Base-by-base conservation (phyloP, 1,140 invertebrate genomes). In the Scaptodrosophila lebanonensis region DNA sequence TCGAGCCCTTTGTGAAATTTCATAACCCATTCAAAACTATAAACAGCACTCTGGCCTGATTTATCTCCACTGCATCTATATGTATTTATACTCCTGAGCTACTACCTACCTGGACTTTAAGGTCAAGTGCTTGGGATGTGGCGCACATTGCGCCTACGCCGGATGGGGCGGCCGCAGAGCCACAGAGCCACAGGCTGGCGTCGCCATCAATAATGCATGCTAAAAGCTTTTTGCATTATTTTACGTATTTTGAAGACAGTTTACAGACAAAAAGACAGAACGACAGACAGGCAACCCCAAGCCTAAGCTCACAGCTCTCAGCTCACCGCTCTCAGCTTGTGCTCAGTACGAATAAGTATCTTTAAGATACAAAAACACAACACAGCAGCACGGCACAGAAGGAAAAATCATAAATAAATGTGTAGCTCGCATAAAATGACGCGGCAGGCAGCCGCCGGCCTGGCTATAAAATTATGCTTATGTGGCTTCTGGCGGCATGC, bases 181-280 rank as follows among this genome's bases (percentile, higher is more conserved):
- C 27, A 29, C 27, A 29, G 9, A 15, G 53, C 75, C 65, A 42
- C 65, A 79, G 68, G 60, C 54, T n/a, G n/a, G n/a, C n/a, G n/a
- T n/a, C 65, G 66, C 61, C 69, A 84, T 84, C 58, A 83, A 85
- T 85, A 76, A 85, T 85, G 73, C 52, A 85, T 85, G 61, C 75
- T 85, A 85, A 85, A 85, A 85, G 83, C 83, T 85, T 85, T 85
- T 85, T 72, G 72, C 77, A 85, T 85, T 83, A 85, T 75, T 79
- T 84, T 70, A 72, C 59, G 61, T 82, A 79, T 67, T 59, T 61
- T 50, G 32, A 49, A 72, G 51, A 50, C 53, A 53, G 39, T 32
- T 44, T 25, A 27, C 35, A 15, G 11, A 40, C 52, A 58, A 22
- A 27, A 40, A 43, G n/a, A n/a, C n/a, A n/a, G n/a, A n/a, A n/a